phyloP scores from a whole-genome alignment of 2,888 invertebrate species.

The Chymomyza fuscimana region DNA sequence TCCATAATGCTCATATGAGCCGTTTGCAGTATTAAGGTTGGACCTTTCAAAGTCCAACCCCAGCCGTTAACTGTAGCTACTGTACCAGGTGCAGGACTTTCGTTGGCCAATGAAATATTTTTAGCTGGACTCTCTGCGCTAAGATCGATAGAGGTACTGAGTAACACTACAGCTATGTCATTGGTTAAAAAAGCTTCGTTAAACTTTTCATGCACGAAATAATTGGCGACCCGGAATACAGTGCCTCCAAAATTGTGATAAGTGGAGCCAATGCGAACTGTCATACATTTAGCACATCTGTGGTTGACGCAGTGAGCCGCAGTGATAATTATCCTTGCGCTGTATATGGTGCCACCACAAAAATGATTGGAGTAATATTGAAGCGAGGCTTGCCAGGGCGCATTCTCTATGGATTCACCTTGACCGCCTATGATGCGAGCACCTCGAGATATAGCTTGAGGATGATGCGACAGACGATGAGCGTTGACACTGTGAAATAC shows the following conservation, averaged over 20 bases:
- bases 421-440: not conserved
- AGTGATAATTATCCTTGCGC: slow-evolving; percentile 71
- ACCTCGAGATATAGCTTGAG: not conserved
- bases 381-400: not conserved
- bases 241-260: slow-evolving; percentile 72
- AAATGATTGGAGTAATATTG: not conserved
- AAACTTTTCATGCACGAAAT: slow-evolving; percentile 67
- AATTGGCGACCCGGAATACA: slow-evolving; percentile 43
- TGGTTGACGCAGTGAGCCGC: slow-evolving; percentile 76
- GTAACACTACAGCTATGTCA: slow-evolving; percentile 77
- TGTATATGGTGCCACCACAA: slow-evolving; percentile 79
- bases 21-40: slow-evolving; percentile 31
- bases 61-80: slow-evolving; percentile 67
- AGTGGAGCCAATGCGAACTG: slow-evolving; percentile 72
- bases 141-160: slow-evolving; percentile 52
- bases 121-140: slow-evolving; percentile 43
- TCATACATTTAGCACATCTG: slow-evolving; percentile 4
- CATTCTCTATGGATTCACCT: not conserved
- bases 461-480: not conserved
- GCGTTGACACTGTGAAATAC: not conserved
- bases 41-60: slow-evolving; percentile 55
- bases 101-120: slow-evolving; percentile 55
- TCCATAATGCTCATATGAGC: slow-evolving; percentile 50
- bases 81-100: slow-evolving; percentile 53
- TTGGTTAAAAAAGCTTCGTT: slow-evolving; percentile 68